These are phyloP conservation scores for Sylvilagus floridanus DNA, from an alignment of 2,797 vertebrate genomes.

Conservation along the genomic window DNA sequence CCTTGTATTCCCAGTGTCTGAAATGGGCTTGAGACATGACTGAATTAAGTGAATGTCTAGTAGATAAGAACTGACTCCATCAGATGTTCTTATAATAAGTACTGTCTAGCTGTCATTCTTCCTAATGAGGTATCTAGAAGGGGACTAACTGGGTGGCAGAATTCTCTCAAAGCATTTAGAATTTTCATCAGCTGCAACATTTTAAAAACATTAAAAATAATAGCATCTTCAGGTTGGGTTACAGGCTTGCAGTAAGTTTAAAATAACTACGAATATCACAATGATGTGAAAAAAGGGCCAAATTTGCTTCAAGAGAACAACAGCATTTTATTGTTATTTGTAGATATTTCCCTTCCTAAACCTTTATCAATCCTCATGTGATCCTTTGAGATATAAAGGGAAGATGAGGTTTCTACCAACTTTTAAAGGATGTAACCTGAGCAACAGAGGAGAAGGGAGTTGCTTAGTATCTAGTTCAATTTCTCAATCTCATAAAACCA, in stretches of 20 bases:
- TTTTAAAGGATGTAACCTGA: neutral
- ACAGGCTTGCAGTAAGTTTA: neutral
- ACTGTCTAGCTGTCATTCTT: neutral
- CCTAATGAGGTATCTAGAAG: neutral
- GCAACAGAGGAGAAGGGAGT: neutral
- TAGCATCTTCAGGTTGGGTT: neutral
- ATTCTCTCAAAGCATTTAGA: slow-evolving; percentile 26
- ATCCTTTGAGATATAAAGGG: neutral
- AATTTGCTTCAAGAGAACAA: neutral
- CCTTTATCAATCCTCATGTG: neutral
- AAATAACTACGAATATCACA: neutral
- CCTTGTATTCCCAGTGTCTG: neutral
- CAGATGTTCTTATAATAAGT: neutral
- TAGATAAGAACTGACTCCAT: slow-evolving; percentile 1
- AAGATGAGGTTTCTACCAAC: neutral
- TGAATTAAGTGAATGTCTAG: neutral
- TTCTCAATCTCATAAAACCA: slow-evolving; percentile 45
- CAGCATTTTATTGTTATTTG: neutral
- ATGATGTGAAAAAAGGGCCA: neutral
- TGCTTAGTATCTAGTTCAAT: neutral
- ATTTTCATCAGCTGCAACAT: neutral
- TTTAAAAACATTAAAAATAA: neutral
- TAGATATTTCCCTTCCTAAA: neutral
- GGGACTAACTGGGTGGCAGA: neutral
- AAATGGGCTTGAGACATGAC: neutral